Percentiles rank a stretch among this genome's conserved stretches.
phyloP scores from a whole-genome alignment of 2,113 vertebrate genomes.

The Pomatostomus ruficeps region DNA sequence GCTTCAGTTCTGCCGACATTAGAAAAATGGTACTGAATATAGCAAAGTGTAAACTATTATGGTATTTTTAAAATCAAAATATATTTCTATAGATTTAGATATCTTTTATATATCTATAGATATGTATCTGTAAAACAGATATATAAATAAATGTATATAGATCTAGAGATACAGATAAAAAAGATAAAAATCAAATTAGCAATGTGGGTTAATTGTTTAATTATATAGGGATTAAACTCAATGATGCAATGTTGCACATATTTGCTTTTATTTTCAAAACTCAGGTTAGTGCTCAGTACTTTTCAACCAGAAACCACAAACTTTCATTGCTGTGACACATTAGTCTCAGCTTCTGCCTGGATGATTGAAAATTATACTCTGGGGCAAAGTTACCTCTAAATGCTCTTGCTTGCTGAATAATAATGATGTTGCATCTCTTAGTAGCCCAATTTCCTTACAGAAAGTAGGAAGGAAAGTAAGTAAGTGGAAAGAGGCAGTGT shows the following conservation, averaged over 20 bases:
- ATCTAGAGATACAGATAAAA: background rate
- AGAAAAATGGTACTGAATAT: background rate
- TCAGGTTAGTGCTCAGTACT: background rate
- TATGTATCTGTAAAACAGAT: background rate
- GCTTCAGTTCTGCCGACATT: background rate
- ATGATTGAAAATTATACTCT: background rate
- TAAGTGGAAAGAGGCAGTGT: background rate
- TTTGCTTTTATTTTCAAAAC: background rate
- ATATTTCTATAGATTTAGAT: background rate
- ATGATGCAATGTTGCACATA: background rate
- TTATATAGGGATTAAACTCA: background rate
- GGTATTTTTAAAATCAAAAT: background rate
- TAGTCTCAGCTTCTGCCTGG: background rate
- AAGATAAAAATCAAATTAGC: background rate
- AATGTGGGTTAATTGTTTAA: background rate
- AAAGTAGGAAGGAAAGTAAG: background rate
- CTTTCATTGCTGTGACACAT: background rate
- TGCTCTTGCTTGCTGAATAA: background rate
- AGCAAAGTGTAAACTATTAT: background rate
- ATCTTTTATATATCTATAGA: background rate
- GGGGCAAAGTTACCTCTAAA: conserved; percentile 20
- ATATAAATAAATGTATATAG: background rate
- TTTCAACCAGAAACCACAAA: background rate
- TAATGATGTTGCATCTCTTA: background rate
- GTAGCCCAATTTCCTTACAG: background rate